Evolutionary conservation across 2,113 vertebrate genomes (phyloP).

Genomic region (Gavialis gangeticus): DNA sequence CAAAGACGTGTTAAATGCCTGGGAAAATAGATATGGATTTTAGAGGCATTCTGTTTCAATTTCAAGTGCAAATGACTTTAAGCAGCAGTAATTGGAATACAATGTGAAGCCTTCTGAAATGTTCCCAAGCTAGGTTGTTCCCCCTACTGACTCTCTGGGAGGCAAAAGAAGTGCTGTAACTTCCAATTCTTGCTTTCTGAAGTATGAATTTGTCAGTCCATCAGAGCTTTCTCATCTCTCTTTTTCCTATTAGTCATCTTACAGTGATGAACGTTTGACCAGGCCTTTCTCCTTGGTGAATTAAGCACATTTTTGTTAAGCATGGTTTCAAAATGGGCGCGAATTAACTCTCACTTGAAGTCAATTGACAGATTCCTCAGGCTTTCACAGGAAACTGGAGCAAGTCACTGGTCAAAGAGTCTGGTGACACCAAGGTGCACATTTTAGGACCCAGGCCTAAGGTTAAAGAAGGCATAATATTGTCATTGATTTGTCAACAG

Average conservation of each 20-base stretch:
- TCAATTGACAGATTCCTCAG: not conserved
- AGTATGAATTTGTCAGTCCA: not conserved
- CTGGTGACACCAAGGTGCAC: no score
- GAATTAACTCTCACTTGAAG: not conserved
- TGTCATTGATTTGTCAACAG: not conserved
- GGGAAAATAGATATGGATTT: slow-evolving; percentile 48
- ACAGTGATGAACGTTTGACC: not conserved
- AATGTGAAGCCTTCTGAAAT: not conserved
- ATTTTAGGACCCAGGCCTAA: not conserved
- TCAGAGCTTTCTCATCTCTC: not conserved
- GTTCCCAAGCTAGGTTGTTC: slow-evolving; percentile 14
- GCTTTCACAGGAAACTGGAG: not conserved
- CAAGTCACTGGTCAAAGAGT: not conserved
- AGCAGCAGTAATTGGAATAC: not conserved
- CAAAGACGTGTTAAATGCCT: slow-evolving; percentile 27
- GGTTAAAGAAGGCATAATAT: not conserved
- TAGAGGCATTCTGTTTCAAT: slow-evolving; percentile 40
- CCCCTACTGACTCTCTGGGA: not conserved
- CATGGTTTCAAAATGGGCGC: not conserved
- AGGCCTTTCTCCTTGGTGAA: not conserved
- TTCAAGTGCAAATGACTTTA: slow-evolving; percentile 32
- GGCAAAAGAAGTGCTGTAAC: not conserved
- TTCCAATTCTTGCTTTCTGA: not conserved
- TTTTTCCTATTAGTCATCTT: not conserved
- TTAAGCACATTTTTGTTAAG: not conserved